phyloP scores from a whole-genome alignment of 2,113 vertebrate genomes.

The Gadus chalcogrammus region DNA sequence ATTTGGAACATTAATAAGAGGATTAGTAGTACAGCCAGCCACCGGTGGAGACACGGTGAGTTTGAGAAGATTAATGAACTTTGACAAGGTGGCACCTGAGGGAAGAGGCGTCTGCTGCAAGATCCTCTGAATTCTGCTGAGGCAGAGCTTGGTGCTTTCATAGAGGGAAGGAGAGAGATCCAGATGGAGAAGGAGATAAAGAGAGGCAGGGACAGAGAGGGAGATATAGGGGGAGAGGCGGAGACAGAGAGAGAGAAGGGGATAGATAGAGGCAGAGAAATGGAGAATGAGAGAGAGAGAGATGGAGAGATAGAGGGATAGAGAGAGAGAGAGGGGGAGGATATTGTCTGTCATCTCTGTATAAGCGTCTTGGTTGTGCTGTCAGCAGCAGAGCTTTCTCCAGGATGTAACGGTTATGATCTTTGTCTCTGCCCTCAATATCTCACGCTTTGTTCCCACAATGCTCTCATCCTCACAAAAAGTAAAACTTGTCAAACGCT shows the following conservation, averaged over 20 bases:
- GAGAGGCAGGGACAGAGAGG: slow-evolving; percentile 51
- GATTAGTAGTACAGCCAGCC: slow-evolving; percentile 75
- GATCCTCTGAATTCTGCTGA: slow-evolving; percentile 76
- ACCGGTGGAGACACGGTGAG: slow-evolving; percentile 64
- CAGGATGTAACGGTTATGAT: slow-evolving; percentile 33
- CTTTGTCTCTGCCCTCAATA: slow-evolving; percentile 24
- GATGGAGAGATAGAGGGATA: slow-evolving; percentile 43
- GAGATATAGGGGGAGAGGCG: slow-evolving; percentile 48
- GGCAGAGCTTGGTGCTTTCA: slow-evolving; percentile 53
- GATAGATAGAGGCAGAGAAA: slow-evolving; percentile 38
- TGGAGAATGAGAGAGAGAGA: slow-evolving; percentile 43
- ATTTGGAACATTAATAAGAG: slow-evolving; percentile 78
- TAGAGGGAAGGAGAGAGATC: slow-evolving; percentile 56
- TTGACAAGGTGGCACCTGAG: slow-evolving; percentile 82
- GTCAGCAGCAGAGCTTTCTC: slow-evolving; percentile 10
- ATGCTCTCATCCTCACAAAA: no score
- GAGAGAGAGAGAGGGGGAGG: slow-evolving; percentile 46
- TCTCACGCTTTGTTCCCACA: slow-evolving; percentile 24
- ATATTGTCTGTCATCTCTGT: slow-evolving; percentile 53
- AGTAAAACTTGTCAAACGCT: slow-evolving; percentile 2
- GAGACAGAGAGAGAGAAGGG: slow-evolving; percentile 53
- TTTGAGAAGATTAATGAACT: slow-evolving; percentile 85
- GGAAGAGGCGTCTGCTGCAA: slow-evolving; percentile 74
- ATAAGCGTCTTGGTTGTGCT: no score
- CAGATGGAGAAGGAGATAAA: slow-evolving; percentile 28